phyloP scores from a whole-genome alignment of 2,888 invertebrate genomes.

The Yponomeuta plumbellus region DNA sequence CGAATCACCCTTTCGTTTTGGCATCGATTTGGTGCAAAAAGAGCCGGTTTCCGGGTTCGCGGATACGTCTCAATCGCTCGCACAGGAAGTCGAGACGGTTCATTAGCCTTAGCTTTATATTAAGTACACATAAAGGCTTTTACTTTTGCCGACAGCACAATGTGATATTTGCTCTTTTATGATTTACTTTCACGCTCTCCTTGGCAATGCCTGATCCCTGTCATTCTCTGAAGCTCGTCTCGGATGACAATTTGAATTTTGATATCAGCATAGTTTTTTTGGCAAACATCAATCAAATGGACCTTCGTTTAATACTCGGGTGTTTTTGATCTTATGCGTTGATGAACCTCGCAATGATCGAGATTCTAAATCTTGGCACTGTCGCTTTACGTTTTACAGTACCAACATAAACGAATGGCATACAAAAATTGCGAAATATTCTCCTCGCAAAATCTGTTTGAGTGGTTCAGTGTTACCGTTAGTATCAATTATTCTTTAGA shows the following conservation, averaged over 20 bases:
- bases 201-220: constrained; percentile 11
- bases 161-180: constrained; percentile 7
- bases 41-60: constrained; percentile 58
- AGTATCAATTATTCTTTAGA: no score
- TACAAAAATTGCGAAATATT: no score
- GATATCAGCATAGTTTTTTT: neutral
- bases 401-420: no score
- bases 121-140: constrained; percentile 48
- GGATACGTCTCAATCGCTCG: constrained; percentile 52
- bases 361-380: no score
- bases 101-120: constrained; percentile 47
- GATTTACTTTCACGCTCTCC: constrained; percentile 5
- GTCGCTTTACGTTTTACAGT: no score
- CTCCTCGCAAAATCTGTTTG: no score
- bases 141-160: constrained; percentile 44
- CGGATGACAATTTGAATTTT: neutral
- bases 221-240: no score
- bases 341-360: no score
- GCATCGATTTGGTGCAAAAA: constrained; percentile 42
- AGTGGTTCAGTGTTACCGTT: no score
- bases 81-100: constrained; percentile 64
- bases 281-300: neutral
- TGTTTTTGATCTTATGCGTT: no score
- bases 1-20: constrained; percentile 56
- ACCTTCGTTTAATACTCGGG: no score